Evolutionary conservation across 2,113 vertebrate genomes (phyloP), one percentile per base, ranked within the genome.

Genomic region (Zosterops lateralis): DNA sequence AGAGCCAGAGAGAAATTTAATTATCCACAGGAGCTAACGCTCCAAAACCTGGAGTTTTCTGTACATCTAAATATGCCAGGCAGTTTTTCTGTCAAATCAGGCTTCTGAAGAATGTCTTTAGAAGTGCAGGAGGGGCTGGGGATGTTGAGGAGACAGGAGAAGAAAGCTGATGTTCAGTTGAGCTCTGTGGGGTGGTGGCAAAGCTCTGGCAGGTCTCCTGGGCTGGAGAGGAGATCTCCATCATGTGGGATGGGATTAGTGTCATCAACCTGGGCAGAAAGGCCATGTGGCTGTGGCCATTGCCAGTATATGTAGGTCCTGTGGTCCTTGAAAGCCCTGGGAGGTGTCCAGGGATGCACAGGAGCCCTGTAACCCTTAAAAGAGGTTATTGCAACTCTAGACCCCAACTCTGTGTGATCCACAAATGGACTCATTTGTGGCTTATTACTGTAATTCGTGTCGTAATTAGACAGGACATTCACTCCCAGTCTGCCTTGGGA

Each of bases 1-100:
- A 90, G 90, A 94, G 78, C 79, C 89, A 84, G 88, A 4, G 45
- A 95, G 89, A 95, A 81, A 84, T 93, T 95, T 96, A 97, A 97
- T 96, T 97, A 96, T 95, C 65, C 61, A 68, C 40, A 65, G 84
- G 87, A 96, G 80, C 83, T 84, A 57, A 76, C 0, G 1, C 91
- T 94, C 85, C 79, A 84, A 97, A 95, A 89, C 77, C 62, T 61
- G 58, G 54, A 83, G 85, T 78, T 91, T 91, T 90, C 84, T 94
- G 76, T 90, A 72, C 72, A 65, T 84, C 87, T 92, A 61, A 96
- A 89, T 82, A 92, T 38, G 32, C n/a, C 70, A 81, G 53, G 65
- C 48, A 45, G 31, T 56, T 81, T 93, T 93, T 44, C 87, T 90
- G 87, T 92, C 68, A 87, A 95, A 94, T 93, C 61, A 90, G 58